phyloP scores from a whole-genome alignment of 1,140 invertebrate species.

The Polypedilum vanderplanki region DNA sequence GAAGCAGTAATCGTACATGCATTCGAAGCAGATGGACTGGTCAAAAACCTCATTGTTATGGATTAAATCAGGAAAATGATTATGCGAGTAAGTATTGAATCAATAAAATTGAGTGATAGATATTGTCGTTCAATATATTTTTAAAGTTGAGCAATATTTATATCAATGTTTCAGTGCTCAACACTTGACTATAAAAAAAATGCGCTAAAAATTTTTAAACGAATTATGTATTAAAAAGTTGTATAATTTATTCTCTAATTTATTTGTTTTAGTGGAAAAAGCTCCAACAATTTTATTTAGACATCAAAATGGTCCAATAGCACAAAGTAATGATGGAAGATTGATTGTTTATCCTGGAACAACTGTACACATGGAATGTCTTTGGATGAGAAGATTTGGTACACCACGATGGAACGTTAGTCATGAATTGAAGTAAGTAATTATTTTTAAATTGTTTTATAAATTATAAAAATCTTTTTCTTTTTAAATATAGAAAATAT shows the following conservation, averaged over 20 bases:
- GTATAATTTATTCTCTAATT: no score
- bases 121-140: no score
- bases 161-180: no score
- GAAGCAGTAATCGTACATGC: slow-evolving; percentile 58
- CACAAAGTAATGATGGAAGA: slow-evolving; percentile 77
- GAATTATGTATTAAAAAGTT: no score
- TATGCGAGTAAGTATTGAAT: slow-evolving; percentile 63
- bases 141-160: neutral
- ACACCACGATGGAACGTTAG: slow-evolving; percentile 76
- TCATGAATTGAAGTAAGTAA: slow-evolving; percentile 55
- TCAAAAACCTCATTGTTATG: slow-evolving; percentile 65
- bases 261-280: slow-evolving; percentile 68
- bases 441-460: no score
- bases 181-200: no score
- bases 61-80: slow-evolving; percentile 76
- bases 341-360: slow-evolving; percentile 78
- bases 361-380: slow-evolving; percentile 76
- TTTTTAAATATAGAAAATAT: slow-evolving; percentile 69
- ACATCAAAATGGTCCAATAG: slow-evolving; percentile 71
- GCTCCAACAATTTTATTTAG: slow-evolving; percentile 77
- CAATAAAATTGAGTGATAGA: no score
- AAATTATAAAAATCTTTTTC: no score
- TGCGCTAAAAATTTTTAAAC: no score
- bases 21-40: slow-evolving; percentile 72
- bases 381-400: slow-evolving; percentile 76